Evolutionary conservation across 2,113 vertebrate species (phyloP).

Genomic region (Rhinogobius similis): DNA sequence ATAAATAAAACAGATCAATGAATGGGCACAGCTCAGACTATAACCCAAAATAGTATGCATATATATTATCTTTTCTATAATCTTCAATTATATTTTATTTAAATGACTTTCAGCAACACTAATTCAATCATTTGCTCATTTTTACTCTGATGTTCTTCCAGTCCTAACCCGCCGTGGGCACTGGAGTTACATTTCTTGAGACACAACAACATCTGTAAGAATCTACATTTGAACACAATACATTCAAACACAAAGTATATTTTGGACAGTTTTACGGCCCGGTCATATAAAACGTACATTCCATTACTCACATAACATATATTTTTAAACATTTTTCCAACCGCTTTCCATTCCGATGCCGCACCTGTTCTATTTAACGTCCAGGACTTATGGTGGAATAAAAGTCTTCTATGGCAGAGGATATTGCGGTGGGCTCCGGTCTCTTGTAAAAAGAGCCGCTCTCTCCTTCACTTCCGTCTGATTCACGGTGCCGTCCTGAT

Average conservation of each 20-base stretch:
- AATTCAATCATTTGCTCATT: too few relatives aligned
- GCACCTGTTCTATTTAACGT: neutral
- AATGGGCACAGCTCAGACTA: too few relatives aligned
- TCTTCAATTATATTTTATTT: too few relatives aligned
- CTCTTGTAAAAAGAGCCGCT: slow-evolving; percentile 25
- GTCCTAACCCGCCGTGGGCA: too few relatives aligned
- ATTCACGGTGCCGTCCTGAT: slow-evolving; percentile 35
- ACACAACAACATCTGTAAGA: too few relatives aligned
- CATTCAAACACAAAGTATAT: neutral
- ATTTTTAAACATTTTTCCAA: slow-evolving; percentile 2
- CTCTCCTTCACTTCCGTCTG: slow-evolving; percentile 30
- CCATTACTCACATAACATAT: neutral
- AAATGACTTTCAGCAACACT: too few relatives aligned
- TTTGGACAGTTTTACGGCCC: neutral
- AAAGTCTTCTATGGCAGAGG: neutral
- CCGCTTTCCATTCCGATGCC: neutral
- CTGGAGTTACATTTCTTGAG: too few relatives aligned
- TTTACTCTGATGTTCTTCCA: too few relatives aligned
- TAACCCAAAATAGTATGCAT: too few relatives aligned
- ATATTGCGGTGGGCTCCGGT: slow-evolving; percentile 12
- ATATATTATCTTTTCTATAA: too few relatives aligned
- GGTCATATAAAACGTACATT: neutral
- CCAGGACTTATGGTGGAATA: slow-evolving; percentile 6
- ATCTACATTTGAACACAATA: too few relatives aligned
- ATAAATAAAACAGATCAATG: too few relatives aligned